A percentile compares a stretch with the other conserved stretches of the same genome.
phyloP scores from a whole-genome alignment of 2,113 vertebrate genomes.

The Mustelus asterias region DNA sequence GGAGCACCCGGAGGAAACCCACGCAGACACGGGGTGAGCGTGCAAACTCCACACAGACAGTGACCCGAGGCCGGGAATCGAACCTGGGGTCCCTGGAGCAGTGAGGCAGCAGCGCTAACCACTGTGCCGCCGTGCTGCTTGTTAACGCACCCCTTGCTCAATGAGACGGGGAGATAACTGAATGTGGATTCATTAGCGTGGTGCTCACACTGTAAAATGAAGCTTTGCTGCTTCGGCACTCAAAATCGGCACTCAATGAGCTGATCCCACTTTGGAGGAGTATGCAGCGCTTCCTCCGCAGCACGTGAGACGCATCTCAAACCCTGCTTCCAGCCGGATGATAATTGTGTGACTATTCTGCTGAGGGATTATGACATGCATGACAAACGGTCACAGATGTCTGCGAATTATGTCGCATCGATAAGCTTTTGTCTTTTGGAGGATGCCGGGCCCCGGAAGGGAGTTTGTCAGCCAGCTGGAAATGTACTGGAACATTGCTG shows the following conservation, averaged over 20 bases:
- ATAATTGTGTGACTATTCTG: background rate
- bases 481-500: background rate
- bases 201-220: background rate
- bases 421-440: background rate
- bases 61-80: no score
- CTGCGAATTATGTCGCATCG: background rate
- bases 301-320: background rate
- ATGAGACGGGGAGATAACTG: background rate
- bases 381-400: background rate
- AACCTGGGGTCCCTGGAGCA: no score
- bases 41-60: no score
- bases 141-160: background rate
- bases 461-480: background rate
- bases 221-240: background rate
- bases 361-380: background rate
- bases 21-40: no score
- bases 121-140: background rate
- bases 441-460: background rate
- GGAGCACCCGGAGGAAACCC: no score
- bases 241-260: no score
- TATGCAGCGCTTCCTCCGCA: background rate
- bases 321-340: background rate
- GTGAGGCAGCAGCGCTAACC: no score
- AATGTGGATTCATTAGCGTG: background rate
- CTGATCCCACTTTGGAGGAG: background rate